Conservation (phyloP, 1,140 invertebrate species). For the Vanessa tameamea region DNA sequence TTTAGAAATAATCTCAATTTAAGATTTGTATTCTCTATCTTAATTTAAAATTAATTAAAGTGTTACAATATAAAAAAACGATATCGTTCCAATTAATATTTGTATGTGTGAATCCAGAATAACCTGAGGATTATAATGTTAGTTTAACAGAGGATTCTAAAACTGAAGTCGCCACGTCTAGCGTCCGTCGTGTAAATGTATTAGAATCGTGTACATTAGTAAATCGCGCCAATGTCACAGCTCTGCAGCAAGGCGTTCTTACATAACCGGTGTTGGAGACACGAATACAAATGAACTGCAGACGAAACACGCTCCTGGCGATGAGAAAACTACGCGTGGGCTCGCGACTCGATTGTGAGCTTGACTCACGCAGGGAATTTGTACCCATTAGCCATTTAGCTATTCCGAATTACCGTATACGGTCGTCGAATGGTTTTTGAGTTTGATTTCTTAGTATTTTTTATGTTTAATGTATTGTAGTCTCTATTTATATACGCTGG, state of each 20-base stretch:
- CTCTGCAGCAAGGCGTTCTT: slow-evolving; percentile 56
- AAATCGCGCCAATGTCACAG: slow-evolving; percentile 51
- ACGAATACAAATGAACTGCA: slow-evolving; percentile 61
- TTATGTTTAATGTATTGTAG: not conserved
- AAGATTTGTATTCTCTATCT: too few relatives aligned
- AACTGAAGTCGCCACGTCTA: slow-evolving; percentile 5
- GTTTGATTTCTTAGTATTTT: not conserved
- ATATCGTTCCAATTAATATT: too few relatives aligned
- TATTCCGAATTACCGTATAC: not conserved
- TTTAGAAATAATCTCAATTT: too few relatives aligned
- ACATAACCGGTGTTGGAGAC: slow-evolving; percentile 51
- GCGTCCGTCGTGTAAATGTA: slow-evolving; percentile 30
- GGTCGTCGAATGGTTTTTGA: not conserved
- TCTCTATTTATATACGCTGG: too few relatives aligned
- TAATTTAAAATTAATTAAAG: too few relatives aligned
- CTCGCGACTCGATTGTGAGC: slow-evolving; percentile 23
- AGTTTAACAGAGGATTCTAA: not conserved
- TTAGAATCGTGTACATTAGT: slow-evolving; percentile 44
- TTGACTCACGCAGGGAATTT: slow-evolving; percentile 19
- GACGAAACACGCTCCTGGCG: slow-evolving; percentile 40
- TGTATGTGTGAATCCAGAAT: too few relatives aligned
- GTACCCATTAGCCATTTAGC: slow-evolving; percentile 18
- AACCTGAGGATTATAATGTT: too few relatives aligned
- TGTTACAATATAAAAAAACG: too few relatives aligned
- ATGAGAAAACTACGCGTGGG: slow-evolving; percentile 33